These are phyloP conservation scores for Pseudomugil tenellus DNA, from an alignment of 2,797 vertebrate species.

Conservation along the genomic window DNA sequence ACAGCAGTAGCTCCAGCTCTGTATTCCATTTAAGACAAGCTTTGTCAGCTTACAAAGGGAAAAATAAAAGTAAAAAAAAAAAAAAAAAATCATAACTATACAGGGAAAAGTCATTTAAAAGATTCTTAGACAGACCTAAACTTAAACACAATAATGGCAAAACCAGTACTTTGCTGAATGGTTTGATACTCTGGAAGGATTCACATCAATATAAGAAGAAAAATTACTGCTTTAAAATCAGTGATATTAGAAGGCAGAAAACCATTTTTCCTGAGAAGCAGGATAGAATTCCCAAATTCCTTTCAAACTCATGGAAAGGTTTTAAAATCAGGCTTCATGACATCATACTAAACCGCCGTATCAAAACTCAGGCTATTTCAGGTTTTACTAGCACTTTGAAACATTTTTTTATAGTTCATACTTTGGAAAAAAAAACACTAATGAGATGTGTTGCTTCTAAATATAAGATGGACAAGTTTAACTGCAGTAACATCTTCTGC, in stretches of 20 bases:
- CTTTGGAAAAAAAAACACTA: neutral
- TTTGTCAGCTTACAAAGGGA: neutral
- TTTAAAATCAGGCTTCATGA: neutral
- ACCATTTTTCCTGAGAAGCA: constrained; percentile 20
- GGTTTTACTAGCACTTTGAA: too few species aligned
- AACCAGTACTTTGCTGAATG: constrained; percentile 2
- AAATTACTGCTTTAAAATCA: constrained; percentile 13
- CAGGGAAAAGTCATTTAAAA: constrained; percentile 7
- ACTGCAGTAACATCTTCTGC: too few species aligned
- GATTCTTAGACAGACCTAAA: too few species aligned
- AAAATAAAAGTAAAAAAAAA: too few species aligned
- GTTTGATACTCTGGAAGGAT: constrained; percentile 4
- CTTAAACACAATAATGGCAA: neutral
- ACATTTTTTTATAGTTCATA: too few species aligned
- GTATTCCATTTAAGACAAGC: constrained; percentile 7
- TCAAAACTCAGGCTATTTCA: too few species aligned
- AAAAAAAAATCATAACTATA: constrained; percentile 18
- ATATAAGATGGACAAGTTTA: too few species aligned
- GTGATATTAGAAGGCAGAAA: constrained; percentile 7
- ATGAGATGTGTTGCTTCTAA: neutral
- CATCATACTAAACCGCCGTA: neutral
- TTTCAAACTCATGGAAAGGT: constrained; percentile 1
- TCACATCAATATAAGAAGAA: neutral
- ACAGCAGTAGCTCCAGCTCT: constrained; percentile 23
- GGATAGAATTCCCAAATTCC: constrained; percentile 2